phyloP scores from a whole-genome alignment of 2,113 vertebrate species.

The Silurus asotus region DNA sequence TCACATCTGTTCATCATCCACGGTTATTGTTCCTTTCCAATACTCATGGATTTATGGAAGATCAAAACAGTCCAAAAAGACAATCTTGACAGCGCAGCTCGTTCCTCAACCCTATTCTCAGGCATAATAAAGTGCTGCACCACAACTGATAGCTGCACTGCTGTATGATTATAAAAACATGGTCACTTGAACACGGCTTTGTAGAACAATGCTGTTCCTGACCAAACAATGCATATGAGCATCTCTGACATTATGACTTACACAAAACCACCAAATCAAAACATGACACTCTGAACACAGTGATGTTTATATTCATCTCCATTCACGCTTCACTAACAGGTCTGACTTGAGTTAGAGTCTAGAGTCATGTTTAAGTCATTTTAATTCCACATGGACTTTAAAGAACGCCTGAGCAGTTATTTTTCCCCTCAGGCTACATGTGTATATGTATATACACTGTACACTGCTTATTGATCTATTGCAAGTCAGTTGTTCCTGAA shows the following conservation, averaged over 20 bases:
- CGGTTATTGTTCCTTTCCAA: background rate
- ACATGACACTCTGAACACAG: background rate
- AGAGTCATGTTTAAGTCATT: background rate
- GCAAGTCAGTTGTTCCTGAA: background rate
- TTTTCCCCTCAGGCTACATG: background rate
- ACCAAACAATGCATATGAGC: background rate
- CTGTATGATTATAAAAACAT: background rate
- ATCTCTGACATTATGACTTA: background rate
- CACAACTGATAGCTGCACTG: background rate
- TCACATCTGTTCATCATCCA: background rate
- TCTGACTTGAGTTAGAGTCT: background rate
- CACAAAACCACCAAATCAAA: background rate
- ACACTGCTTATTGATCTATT: background rate
- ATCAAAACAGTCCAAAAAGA: background rate
- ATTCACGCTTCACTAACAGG: background rate
- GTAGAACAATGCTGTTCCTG: background rate
- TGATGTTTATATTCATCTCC: background rate
- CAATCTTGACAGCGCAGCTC: background rate
- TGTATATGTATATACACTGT: background rate
- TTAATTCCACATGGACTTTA: background rate
- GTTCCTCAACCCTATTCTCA: background rate
- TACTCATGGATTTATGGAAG: background rate
- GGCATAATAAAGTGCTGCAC: background rate
- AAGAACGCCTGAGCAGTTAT: background rate
- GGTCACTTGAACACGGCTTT: background rate